A percentile compares a stretch with the other conserved stretches of the same genome.
phyloP scores from a whole-genome alignment of 2,113 vertebrate species.

The Myrmophylax atrothorax region DNA sequence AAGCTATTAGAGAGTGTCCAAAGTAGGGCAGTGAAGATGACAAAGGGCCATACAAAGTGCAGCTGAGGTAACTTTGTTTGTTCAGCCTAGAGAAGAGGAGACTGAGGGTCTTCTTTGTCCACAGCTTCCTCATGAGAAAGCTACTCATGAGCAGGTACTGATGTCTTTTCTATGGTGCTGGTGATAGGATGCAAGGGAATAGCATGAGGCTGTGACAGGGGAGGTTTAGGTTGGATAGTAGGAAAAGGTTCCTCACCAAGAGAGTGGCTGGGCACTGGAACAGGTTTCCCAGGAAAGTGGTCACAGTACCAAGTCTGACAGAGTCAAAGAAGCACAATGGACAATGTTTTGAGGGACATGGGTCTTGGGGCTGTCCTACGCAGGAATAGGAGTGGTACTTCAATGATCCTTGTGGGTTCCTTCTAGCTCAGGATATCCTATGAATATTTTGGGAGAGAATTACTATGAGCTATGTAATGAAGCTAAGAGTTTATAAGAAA shows the following conservation, averaged over 20 bases:
- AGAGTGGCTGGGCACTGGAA: background rate
- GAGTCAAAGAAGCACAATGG: background rate
- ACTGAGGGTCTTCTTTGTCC: background rate
- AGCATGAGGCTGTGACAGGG: background rate
- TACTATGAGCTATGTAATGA: background rate
- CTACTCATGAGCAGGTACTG: background rate
- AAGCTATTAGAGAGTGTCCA: background rate
- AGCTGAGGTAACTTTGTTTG: background rate
- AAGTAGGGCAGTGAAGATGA: background rate
- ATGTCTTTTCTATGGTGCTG: background rate
- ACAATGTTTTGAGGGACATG: background rate
- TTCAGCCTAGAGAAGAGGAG: background rate
- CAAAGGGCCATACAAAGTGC: background rate
- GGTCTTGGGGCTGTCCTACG: background rate
- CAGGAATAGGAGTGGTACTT: background rate
- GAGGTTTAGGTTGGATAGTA: background rate
- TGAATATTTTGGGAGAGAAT: background rate
- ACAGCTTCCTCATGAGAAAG: background rate
- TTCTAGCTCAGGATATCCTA: background rate
- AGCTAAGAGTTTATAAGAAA: background rate
- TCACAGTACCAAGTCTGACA: background rate
- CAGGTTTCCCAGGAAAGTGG: background rate
- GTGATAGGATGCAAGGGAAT: background rate
- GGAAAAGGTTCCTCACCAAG: background rate
- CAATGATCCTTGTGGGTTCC: accelerated